These are phyloP conservation scores for Cyanistes caeruleus DNA, from an alignment of 2,113 vertebrate genomes.

Conservation along the genomic window DNA sequence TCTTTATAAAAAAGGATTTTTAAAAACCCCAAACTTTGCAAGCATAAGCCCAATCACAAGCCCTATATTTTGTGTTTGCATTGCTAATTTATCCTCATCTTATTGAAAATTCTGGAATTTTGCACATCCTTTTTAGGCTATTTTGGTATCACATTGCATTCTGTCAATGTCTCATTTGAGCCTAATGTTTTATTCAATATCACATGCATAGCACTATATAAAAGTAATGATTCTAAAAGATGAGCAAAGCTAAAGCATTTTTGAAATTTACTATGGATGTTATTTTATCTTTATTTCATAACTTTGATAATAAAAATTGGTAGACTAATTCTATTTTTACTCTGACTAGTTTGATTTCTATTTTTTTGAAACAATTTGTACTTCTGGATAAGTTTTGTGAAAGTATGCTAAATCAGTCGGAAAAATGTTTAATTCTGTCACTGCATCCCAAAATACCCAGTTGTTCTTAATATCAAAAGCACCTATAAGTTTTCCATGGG, in stretches of 20 bases:
- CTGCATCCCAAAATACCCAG: background rate
- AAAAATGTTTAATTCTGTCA: background rate
- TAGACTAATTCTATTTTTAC: background rate
- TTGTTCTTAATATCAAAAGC: background rate
- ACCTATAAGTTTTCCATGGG: background rate
- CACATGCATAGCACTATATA: background rate
- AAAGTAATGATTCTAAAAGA: constrained; percentile 6
- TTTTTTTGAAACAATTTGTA: background rate
- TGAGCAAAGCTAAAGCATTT: background rate
- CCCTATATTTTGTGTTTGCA: background rate
- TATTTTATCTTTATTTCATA: constrained; percentile 11
- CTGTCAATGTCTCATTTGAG: constrained; percentile 42
- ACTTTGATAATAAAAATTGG: background rate
- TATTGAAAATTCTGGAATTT: constrained; percentile 28
- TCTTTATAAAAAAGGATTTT: background rate
- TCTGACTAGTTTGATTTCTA: background rate
- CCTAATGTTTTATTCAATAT: constrained; percentile 61
- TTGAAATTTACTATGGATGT: background rate
- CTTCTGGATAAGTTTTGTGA: background rate
- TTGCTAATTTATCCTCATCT: constrained; percentile 17
- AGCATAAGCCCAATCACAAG: background rate
- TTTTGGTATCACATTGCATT: constrained; percentile 14
- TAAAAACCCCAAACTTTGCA: background rate
- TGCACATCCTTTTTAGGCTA: constrained; percentile 16
- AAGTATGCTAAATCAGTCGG: background rate